Evolutionary conservation across 2,888 invertebrate species (phyloP).

Genomic region (Folsomia candida): DNA sequence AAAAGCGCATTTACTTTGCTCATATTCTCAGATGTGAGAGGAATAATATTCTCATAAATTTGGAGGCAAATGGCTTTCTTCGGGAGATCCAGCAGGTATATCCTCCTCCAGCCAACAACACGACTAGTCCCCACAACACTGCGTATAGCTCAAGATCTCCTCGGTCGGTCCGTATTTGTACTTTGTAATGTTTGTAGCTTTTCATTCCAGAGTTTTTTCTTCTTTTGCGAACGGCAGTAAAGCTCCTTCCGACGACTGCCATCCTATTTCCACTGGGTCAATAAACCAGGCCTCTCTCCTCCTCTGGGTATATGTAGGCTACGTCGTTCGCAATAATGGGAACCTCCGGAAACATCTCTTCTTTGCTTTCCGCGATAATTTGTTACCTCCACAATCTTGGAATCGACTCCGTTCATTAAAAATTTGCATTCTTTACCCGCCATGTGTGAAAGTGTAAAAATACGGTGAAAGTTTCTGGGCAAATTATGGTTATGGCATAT

Average conservation of each 20-base stretch:
- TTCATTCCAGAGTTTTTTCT: slow-evolving; percentile 2
- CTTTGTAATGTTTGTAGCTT: slow-evolving; percentile 6
- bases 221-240: neutral
- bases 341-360: neutral
- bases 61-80: neutral
- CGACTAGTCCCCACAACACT: neutral
- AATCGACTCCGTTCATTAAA: neutral
- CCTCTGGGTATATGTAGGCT: neutral
- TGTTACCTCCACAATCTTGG: neutral
- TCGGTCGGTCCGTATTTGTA: neutral
- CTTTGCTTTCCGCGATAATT: neutral
- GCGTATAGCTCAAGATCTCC: neutral
- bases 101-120: neutral
- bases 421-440: neutral
- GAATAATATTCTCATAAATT: slow-evolving; percentile 17
- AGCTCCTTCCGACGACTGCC: too few species aligned
- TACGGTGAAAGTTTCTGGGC: neutral
- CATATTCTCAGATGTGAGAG: neutral
- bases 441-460: neutral
- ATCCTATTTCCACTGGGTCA: slow-evolving; percentile 10
- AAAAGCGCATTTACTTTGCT: slow-evolving; percentile 2
- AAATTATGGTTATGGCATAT: neutral
- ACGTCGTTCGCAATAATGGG: neutral
- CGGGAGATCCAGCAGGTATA: slow-evolving; percentile 1
- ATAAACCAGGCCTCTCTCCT: slow-evolving; percentile 3